Evolutionary conservation across 2,797 vertebrate species (phyloP).

Genomic region (Myotis vivesi): DNA sequence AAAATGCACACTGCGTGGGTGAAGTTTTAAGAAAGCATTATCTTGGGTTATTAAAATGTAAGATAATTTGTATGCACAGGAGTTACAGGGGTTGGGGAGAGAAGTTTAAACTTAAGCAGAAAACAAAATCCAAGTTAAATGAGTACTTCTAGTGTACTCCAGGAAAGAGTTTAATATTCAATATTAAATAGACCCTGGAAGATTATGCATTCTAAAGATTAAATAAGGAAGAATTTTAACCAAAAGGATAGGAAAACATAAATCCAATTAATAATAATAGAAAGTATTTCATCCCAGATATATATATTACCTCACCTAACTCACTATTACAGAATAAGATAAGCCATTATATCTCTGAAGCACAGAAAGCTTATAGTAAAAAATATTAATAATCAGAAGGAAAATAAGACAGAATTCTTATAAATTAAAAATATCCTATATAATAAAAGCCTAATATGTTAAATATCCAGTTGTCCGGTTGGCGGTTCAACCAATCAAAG

Average conservation of each 20-base stretch:
- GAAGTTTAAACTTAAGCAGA: not conserved
- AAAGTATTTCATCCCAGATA: not conserved
- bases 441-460: too few relatives aligned
- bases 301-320: not conserved
- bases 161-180: not conserved
- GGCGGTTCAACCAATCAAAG: too few relatives aligned
- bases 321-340: not conserved
- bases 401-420: not conserved
- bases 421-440: not conserved
- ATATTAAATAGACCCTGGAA: not conserved
- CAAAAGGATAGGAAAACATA: not conserved
- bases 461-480: too few relatives aligned
- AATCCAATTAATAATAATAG: not conserved
- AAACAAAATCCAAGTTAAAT: slow-evolving; percentile 47
- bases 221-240: not conserved
- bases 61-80: slow-evolving; percentile 60
- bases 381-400: slow-evolving; percentile 11
- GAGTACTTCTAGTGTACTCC: not conserved
- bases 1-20: slow-evolving; percentile 64
- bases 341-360: not conserved
- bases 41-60: slow-evolving; percentile 67
- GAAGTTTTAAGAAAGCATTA: slow-evolving; percentile 62
- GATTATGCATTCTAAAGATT: slow-evolving; percentile 18
- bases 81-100: not conserved
- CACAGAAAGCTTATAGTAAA: not conserved